Percentiles rank a stretch among this genome's conserved stretches.
These are phyloP conservation scores for Camptogramma bilineatum DNA, from an alignment of 2,888 invertebrate genomes.

Conservation along the genomic window DNA sequence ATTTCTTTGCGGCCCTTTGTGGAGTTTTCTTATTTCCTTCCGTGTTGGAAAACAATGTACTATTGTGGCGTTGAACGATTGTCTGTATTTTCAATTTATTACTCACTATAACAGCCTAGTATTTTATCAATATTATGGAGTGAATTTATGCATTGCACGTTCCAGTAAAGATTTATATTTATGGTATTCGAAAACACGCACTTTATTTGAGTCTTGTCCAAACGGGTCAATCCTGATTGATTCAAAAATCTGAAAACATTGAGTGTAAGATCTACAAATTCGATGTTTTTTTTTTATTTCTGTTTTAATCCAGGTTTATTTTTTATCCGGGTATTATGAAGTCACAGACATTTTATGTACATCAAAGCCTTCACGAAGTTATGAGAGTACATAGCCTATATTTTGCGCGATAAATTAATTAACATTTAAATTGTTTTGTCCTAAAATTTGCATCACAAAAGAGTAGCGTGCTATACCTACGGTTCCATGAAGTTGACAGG, in stretches of 20 bases:
- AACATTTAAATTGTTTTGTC: constrained; percentile 79
- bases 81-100: constrained; percentile 1
- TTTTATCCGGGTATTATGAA: background rate
- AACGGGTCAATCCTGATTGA: background rate
- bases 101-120: background rate
- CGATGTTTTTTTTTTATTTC: background rate
- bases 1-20: constrained; percentile 30
- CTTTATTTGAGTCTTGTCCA: background rate
- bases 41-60: constrained; percentile 14
- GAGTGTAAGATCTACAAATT: no score
- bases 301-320: background rate
- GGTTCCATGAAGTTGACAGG: constrained; percentile 42
- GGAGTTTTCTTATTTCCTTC: constrained; percentile 23
- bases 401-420: constrained; percentile 68
- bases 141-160: background rate
- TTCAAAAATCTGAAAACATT: no score
- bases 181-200: background rate
- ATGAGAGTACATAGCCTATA: constrained; percentile 39
- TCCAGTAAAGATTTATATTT: background rate
- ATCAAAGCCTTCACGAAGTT: constrained; percentile 17
- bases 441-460: constrained; percentile 77
- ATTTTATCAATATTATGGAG: background rate
- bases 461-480: constrained; percentile 46
- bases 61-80: constrained; percentile 15
- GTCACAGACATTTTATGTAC: background rate